Evolutionary conservation across 1,140 invertebrate species (phyloP).

Genomic region (Samia ricini): DNA sequence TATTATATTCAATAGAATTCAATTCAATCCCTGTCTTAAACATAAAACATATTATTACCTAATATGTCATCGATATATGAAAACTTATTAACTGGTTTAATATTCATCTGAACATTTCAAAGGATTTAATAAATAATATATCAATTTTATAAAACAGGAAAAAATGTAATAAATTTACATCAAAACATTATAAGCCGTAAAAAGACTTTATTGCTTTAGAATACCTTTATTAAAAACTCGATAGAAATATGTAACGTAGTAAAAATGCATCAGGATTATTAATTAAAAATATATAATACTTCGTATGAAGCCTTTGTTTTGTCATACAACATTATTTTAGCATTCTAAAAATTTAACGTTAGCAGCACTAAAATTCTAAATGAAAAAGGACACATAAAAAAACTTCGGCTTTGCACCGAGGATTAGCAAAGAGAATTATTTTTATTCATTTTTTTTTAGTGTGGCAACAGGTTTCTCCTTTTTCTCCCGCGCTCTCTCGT

Average conservation of each 20-base stretch:
- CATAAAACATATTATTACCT: no score
- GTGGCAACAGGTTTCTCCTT: conserved; percentile 7
- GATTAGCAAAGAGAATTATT: conserved; percentile 23
- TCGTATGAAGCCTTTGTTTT: no score
- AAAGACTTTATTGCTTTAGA: background rate
- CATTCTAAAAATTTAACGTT: background rate
- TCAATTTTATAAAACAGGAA: background rate
- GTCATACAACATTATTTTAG: background rate
- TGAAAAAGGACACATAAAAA: conserved; percentile 18
- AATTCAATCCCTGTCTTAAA: no score
- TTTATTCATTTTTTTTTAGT: conserved; percentile 19
- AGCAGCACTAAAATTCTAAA: conserved; percentile 11
- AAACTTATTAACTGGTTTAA: no score
- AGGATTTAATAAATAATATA: no score
- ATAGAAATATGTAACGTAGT: background rate
- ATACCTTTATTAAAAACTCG: background rate
- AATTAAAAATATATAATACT: no score
- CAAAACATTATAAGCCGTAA: background rate
- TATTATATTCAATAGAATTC: no score
- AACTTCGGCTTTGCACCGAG: conserved; percentile 20
- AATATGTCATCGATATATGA: no score
- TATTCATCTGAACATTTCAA: no score
- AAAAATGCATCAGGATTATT: no score
- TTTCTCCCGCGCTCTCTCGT: conserved; percentile 8
- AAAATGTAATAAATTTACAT: background rate